Base-by-base conservation (phyloP, 37 sponge, comb jelly and placozoan genomes). In the Chondrosia reniformis region DNA sequence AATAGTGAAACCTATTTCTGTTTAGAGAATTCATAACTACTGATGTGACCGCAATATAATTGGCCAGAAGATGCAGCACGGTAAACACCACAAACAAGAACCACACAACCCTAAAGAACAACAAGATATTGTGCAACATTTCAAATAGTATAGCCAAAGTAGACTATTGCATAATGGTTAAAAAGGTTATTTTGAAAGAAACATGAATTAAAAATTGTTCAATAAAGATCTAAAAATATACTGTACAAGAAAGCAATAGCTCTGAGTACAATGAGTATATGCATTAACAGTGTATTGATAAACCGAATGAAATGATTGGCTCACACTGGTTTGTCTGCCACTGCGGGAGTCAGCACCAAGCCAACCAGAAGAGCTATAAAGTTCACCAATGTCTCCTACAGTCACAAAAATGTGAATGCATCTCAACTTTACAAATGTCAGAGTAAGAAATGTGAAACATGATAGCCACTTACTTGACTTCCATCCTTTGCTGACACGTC, bases 401-500 rank as follows among this genome's bases (percentile, higher is more conserved):
- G 10, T 15, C 15, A 49, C 52, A 49, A 49, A 49, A 19, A 49
- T 49, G 52, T 49, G 52, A 10, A 49, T 49, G 52, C 15, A 10
- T 49, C n/a, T n/a, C n/a, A n/a, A n/a, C n/a, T n/a, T n/a, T n/a
- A n/a, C n/a, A n/a, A n/a, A n/a, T n/a, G n/a, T n/a, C n/a, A n/a
- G n/a, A n/a, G n/a, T n/a, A n/a, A n/a, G n/a, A n/a, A n/a, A n/a
- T n/a, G n/a, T n/a, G n/a, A 6, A 59, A 13, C 28, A 19, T 59
- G n/a, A 30, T 59, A 59, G 6, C n/a, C 22, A 65, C 74, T 37
- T 49, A 91, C 95, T 82, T 97, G 99, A 78, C 95, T 97, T 4
- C 95, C 93, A 64, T 97, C 99, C 63, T 97, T 97, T 30, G 99
- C 99, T 45, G 93, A 84, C 10, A 97, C 99, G 66, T 97, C 99